phyloP scores from a whole-genome alignment of 2,113 vertebrate species.

The Heliornis fulica region DNA sequence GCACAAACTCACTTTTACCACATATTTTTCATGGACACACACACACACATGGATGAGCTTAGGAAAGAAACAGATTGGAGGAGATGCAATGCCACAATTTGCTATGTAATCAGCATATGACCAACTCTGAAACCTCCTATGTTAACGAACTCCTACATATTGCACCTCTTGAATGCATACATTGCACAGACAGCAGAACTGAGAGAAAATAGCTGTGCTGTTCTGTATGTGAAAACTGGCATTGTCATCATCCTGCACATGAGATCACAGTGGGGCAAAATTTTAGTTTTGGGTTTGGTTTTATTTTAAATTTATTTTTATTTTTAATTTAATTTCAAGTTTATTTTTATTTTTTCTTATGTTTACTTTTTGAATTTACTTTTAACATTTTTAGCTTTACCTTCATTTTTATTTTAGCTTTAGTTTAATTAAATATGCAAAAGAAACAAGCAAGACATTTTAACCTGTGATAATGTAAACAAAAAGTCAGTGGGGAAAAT shows the following conservation, averaged over 20 bases:
- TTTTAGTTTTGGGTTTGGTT: neutral
- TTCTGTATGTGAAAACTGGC: rapidly evolving
- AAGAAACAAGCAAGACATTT: neutral
- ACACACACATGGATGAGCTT: neutral
- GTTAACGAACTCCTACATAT: neutral
- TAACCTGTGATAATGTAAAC: neutral
- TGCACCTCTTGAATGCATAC: neutral
- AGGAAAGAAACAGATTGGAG: neutral
- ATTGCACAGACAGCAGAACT: neutral
- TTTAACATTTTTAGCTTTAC: neutral
- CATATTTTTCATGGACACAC: neutral
- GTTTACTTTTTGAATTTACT: neutral
- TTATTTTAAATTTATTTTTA: neutral
- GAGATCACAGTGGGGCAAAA: neutral
- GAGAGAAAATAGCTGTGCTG: neutral
- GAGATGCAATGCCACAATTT: neutral
- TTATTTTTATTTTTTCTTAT: neutral
- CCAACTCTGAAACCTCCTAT: neutral
- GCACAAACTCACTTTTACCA: neutral
- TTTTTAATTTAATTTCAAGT: neutral
- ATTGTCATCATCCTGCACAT: neutral
- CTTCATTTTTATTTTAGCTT: neutral
- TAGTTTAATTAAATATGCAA: neutral
- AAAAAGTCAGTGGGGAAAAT: neutral
- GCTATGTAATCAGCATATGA: neutral